Base-by-base conservation (phyloP, 2,113 vertebrate species). In the Pachycephala philippinensis region DNA sequence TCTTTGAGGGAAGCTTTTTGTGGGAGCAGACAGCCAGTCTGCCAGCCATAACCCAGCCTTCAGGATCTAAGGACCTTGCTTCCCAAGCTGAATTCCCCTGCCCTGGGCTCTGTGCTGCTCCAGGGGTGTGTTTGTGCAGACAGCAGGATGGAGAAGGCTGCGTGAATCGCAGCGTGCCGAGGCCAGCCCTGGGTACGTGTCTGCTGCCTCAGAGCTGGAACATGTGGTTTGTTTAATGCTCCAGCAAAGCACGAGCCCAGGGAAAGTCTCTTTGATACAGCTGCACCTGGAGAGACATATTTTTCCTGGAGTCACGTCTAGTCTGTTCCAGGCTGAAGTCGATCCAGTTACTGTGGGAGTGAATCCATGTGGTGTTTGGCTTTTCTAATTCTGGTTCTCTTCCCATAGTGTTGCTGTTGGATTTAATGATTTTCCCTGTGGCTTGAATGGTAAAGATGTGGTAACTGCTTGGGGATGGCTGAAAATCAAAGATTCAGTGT, bases 371-470 rank as follows among this genome's bases (percentile, higher is more conserved):
- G 2, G 54, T 42, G 75, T 94, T 94, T 10, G 6, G 70, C 50
- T 89, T 52, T 80, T 74, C 80, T 68, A 57, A 87, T 84, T 94
- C 44, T 94, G 59, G 8, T 81, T 89, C 68, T 70, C 52, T 57
- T 83, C 79, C n/a, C 65, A 11, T 57, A 19, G 72, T 57, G 69
- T 90, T 86, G 89, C 83, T 81, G 60, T 78, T 94, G 65, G 60
- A 52, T 88, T 84, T 94, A 77, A 64, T 68, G 79, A 74, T 92
- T 96, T 93, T 95, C 84, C 88, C 60, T 37, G 68, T 90, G 93
- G 92, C 90, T 96, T 84, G 76, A 88, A 86, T 84, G 76, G 90
- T 94, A 68, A 96, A 96, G 90, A 88, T 84, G 93, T 93, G 90
- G 88, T 90, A 78, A 82, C 53, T 89, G 64, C 76, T 75, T 0